phyloP scores from a whole-genome alignment of 2,113 vertebrate genomes.

The Notiomystis cincta region DNA sequence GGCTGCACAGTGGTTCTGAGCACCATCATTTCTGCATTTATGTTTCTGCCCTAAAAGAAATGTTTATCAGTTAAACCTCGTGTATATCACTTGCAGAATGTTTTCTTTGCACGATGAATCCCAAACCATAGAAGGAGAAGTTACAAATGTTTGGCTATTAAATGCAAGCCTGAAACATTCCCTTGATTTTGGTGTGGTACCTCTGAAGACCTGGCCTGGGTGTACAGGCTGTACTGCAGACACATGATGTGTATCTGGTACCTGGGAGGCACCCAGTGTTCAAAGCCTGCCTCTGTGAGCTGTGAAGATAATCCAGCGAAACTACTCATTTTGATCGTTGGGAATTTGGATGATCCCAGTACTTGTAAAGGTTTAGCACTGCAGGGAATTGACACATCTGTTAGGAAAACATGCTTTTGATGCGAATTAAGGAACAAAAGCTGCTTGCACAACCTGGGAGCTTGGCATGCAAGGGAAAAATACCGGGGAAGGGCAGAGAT shows the following conservation, averaged over 20 bases:
- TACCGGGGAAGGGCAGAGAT: neutral
- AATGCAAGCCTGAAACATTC: neutral
- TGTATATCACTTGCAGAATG: neutral
- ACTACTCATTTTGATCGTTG: neutral
- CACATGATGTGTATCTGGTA: neutral
- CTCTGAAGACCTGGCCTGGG: neutral
- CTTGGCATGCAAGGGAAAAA: neutral
- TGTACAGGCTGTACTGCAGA: neutral
- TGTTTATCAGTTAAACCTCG: neutral
- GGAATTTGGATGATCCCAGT: neutral
- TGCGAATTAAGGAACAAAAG: slow-evolving; percentile 20
- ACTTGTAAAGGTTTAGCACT: neutral
- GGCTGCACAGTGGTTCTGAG: neutral
- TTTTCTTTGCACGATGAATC: neutral
- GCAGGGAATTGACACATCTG: slow-evolving; percentile 11
- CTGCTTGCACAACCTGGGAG: slow-evolving; percentile 14
- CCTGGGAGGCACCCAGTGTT: neutral
- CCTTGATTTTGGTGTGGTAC: neutral
- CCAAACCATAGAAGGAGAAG: neutral
- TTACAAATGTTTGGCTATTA: neutral
- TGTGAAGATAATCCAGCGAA: neutral
- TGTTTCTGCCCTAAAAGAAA: neutral
- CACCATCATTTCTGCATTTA: neutral
- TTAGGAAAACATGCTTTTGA: slow-evolving; percentile 18
- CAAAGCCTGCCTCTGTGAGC: neutral